Conservation (phyloP, 1,140 invertebrate species). For the Aphelenchoides fujianensis region DNA sequence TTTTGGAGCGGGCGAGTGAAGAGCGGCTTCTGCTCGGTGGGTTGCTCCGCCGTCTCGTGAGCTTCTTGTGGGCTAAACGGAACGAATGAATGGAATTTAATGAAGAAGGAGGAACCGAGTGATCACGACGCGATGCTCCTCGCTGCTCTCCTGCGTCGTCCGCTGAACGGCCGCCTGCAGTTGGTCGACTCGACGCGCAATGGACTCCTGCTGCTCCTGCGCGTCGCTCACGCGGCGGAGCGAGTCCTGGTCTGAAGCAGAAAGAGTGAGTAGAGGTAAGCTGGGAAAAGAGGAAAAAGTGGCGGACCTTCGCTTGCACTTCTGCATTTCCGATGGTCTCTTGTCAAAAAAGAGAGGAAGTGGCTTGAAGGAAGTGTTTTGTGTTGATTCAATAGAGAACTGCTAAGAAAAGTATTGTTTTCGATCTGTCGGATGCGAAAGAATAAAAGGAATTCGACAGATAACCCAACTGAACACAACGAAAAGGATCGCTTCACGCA, state of each 20-base stretch:
- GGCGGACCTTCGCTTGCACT: not conserved
- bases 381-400: not conserved
- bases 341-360: too few relatives aligned
- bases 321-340: too few relatives aligned
- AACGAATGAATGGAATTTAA: not conserved
- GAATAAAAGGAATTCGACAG: too few relatives aligned
- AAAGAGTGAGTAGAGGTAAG: too few relatives aligned
- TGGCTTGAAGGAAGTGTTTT: not conserved
- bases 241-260: not conserved
- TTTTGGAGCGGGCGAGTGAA: slow-evolving; percentile 56
- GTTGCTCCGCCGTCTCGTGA: not conserved
- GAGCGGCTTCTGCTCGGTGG: slow-evolving; percentile 47
- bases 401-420: too few relatives aligned
- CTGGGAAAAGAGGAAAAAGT: too few relatives aligned
- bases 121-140: not conserved
- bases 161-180: not conserved
- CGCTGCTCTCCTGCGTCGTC: not conserved
- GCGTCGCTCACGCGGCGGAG: not conserved
- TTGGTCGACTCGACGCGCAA: not conserved
- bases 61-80: not conserved
- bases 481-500: too few relatives aligned
- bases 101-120: not conserved
- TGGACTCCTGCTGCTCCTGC: not conserved
- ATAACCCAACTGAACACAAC: too few relatives aligned
- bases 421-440: too few relatives aligned